Percentiles rank a stretch among this genome's conserved stretches.
phyloP scores from a whole-genome alignment of 2,797 vertebrate species.

The Champsocephalus esox region DNA sequence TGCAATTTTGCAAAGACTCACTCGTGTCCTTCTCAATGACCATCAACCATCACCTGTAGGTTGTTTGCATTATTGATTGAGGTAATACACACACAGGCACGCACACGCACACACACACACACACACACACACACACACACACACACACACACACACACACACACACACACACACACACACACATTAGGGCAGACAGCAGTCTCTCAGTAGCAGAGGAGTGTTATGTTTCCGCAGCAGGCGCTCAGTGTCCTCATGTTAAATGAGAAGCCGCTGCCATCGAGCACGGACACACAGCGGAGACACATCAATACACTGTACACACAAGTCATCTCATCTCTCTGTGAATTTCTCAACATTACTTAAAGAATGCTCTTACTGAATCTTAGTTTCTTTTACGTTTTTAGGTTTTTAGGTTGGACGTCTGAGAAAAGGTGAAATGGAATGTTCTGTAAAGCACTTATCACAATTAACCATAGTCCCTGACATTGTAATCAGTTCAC shows the following conservation, averaged over 20 bases:
- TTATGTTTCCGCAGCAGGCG: slow-evolving; percentile 71
- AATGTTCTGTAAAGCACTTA: too few species aligned
- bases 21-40: slow-evolving; percentile 45
- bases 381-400: background rate
- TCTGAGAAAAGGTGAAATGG: too few species aligned
- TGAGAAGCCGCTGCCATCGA: slow-evolving; percentile 42
- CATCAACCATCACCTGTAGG: slow-evolving; percentile 71
- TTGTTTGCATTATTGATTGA: slow-evolving; percentile 84
- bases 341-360: background rate
- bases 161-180: slow-evolving; percentile 39
- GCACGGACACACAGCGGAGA: slow-evolving; percentile 10
- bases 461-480: too few species aligned
- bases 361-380: background rate
- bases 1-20: slow-evolving; percentile 40
- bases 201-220: slow-evolving; percentile 64
- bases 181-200: slow-evolving; percentile 49
- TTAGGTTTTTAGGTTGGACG: background rate
- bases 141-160: slow-evolving; percentile 29
- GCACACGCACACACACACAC: slow-evolving; percentile 42
- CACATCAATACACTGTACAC: background rate
- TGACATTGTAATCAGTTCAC: too few species aligned
- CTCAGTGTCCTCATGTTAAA: slow-evolving; percentile 61
- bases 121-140: slow-evolving; percentile 36
- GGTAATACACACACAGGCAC: slow-evolving; percentile 40
- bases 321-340: background rate